Percentiles rank a stretch among this genome's conserved stretches.
Conservation (phyloP, 2,113 vertebrate genomes). For the Peucedramus taeniatus region DNA sequence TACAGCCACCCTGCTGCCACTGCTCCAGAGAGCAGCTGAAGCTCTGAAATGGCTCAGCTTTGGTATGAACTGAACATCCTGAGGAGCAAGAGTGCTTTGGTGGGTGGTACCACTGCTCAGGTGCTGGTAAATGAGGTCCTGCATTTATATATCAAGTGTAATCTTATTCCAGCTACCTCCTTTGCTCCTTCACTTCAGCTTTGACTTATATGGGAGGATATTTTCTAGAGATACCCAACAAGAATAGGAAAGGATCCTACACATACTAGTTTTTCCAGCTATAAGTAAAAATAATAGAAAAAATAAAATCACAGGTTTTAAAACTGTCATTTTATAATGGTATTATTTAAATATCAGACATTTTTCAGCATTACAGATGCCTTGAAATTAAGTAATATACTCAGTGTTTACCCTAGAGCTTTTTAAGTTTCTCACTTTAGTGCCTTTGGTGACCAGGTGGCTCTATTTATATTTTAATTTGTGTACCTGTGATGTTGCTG, state of each 20-base stretch:
- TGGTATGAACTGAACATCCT: neutral
- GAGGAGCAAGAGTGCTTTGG: neutral
- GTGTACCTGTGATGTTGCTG: neutral
- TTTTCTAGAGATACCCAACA: neutral
- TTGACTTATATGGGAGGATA: neutral
- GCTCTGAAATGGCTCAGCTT: neutral
- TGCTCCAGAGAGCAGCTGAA: neutral
- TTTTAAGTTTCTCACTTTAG: neutral
- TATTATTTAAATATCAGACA: neutral
- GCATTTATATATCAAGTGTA: fast-evolving
- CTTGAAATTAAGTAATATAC: neutral
- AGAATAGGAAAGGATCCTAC: neutral
- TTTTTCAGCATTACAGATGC: neutral
- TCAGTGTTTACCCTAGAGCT: neutral
- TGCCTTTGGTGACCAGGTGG: neutral
- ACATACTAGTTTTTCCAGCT: neutral
- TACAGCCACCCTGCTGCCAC: fast-evolving
- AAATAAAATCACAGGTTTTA: neutral
- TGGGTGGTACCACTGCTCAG: neutral
- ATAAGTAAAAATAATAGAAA: neutral
- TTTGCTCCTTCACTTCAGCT: neutral
- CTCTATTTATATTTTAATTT: neutral
- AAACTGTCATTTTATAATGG: neutral
- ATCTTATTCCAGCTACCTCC: neutral
- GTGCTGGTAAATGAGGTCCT: neutral